phyloP scores from a whole-genome alignment of 2,797 vertebrate species.

The Aldrovandia affinis region DNA sequence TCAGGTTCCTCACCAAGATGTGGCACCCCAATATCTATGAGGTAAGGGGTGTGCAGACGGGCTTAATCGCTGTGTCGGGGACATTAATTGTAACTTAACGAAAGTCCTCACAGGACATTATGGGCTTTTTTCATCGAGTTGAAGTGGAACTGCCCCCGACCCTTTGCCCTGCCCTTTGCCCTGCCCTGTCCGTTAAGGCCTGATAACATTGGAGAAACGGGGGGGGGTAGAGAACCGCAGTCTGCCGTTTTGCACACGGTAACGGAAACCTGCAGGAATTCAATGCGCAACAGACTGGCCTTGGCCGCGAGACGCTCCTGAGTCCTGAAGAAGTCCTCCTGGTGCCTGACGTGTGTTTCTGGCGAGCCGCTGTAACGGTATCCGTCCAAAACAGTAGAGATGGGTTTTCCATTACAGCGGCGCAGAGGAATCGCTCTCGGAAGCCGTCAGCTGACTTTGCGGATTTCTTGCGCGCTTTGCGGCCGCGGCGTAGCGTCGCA shows the following conservation, averaged over 20 bases:
- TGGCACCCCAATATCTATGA: constrained; percentile 99
- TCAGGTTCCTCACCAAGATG: constrained; percentile 99
- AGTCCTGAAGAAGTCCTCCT: background rate
- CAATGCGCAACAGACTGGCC: background rate
- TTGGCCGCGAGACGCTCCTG: background rate
- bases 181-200: background rate
- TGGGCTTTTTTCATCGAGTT: no score
- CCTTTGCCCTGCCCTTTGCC: no score
- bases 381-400: background rate
- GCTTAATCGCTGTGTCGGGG: no score
- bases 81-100: no score
- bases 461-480: background rate
- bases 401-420: background rate
- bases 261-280: background rate
- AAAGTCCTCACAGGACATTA: no score
- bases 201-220: background rate
- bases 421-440: background rate
- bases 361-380: background rate
- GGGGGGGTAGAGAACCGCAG: background rate
- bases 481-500: background rate
- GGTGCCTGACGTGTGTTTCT: background rate
- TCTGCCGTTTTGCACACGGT: background rate
- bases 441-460: background rate
- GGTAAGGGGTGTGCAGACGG: no score
- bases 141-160: no score